phyloP scores from a whole-genome alignment of 1,140 invertebrate genomes.

The Hydropsyche tenuis region DNA sequence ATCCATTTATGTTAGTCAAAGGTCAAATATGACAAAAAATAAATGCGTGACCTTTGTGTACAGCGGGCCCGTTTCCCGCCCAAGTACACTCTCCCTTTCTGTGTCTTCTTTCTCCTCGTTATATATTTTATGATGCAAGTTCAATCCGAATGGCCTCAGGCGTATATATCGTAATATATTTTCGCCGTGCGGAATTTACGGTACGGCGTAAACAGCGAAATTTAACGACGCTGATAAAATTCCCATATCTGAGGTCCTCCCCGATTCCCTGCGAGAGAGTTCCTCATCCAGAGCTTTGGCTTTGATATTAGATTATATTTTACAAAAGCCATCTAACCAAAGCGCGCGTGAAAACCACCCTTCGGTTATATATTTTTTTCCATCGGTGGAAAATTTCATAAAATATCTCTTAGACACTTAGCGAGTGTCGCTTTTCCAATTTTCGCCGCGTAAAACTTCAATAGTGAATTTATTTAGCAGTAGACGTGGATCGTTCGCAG shows the following conservation, averaged over 20 bases:
- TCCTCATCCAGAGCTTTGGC: background rate
- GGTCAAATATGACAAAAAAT: background rate
- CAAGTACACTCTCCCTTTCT: background rate
- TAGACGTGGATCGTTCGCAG: too few relatives aligned
- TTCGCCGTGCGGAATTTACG: constrained; percentile 6
- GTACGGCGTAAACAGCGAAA: constrained; percentile 23
- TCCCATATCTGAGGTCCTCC: constrained; percentile 4
- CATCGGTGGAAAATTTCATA: background rate
- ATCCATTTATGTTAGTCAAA: background rate
- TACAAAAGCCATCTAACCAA: constrained; percentile 18
- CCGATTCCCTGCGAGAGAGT: background rate
- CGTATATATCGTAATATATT: constrained; percentile 6
- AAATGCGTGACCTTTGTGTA: background rate
- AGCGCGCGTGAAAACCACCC: background rate
- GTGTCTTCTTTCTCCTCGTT: background rate
- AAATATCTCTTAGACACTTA: too few relatives aligned
- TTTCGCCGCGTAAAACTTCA: constrained; percentile 1
- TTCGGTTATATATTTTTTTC: background rate
- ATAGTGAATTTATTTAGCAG: background rate
- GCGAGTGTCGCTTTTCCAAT: background rate
- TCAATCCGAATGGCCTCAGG: constrained; percentile 13
- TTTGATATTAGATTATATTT: constrained; percentile 24
- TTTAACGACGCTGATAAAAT: constrained; percentile 29
- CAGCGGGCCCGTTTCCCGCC: too few relatives aligned
- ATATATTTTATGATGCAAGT: constrained; percentile 16